A percentile compares a stretch with the other conserved stretches of the same genome.
These are phyloP conservation scores for Brachionus asplanchnoidis DNA, from an alignment of 1,140 invertebrate genomes.

Conservation along the genomic window DNA sequence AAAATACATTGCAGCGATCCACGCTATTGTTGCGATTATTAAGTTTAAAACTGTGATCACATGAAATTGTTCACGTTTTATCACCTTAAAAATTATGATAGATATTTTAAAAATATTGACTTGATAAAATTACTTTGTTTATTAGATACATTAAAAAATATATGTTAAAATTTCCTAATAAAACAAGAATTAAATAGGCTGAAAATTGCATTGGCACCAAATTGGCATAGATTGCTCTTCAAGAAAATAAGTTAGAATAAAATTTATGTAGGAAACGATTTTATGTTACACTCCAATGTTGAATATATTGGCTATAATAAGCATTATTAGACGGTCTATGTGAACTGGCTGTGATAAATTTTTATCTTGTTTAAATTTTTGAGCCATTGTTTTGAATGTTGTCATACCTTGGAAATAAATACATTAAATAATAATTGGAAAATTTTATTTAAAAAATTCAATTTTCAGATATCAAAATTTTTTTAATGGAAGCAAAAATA, in stretches of 20 bases:
- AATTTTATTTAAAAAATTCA: not conserved
- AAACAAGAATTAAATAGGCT: conserved; percentile 72
- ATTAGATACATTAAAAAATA: conserved; percentile 77
- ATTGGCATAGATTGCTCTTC: conserved; percentile 65
- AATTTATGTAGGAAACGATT: not conserved
- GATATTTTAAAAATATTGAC: not conserved
- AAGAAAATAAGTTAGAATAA: conserved; percentile 42
- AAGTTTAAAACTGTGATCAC: not conserved
- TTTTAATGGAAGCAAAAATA: no score
- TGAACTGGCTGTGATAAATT: conserved; percentile 18
- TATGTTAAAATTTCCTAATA: conserved; percentile 76
- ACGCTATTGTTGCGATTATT: conserved; percentile 10
- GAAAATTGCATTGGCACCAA: conserved; percentile 68
- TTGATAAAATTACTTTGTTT: conserved; percentile 67
- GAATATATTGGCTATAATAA: conserved; percentile 66
- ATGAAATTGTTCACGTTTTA: conserved; percentile 30
- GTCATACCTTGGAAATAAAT: not conserved
- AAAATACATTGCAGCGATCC: conserved; percentile 19
- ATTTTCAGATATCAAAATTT: no score
- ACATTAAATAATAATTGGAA: not conserved
- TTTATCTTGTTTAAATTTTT: conserved; percentile 37
- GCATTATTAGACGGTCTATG: conserved; percentile 51
- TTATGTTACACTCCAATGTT: conserved; percentile 66
- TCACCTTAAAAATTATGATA: not conserved
- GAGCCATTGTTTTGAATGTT: conserved; percentile 29